Evolutionary conservation across 1,140 invertebrate genomes (phyloP).

Genomic region (Megathymus violae): DNA sequence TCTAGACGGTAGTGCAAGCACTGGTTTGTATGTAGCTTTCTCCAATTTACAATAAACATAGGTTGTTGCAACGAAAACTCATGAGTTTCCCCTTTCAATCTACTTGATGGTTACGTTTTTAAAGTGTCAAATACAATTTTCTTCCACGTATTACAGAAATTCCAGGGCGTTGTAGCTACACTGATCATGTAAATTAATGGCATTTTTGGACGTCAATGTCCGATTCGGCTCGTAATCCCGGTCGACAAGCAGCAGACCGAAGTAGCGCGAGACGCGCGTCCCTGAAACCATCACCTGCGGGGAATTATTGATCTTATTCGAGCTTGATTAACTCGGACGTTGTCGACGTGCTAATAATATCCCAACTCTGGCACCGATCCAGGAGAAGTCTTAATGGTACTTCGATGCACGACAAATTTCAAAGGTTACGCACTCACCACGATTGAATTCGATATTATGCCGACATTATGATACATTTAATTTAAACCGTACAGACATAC

Average conservation of each 20-base stretch:
- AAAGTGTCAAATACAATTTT: too few relatives aligned
- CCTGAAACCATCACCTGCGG: constrained; percentile 71
- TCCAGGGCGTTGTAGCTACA: constrained; percentile 35
- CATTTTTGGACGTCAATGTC: constrained; percentile 32
- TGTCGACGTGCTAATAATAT: constrained; percentile 80
- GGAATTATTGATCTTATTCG: constrained; percentile 83
- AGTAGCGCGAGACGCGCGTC: constrained; percentile 44
- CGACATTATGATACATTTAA: constrained; percentile 5
- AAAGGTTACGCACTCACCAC: constrained; percentile 63
- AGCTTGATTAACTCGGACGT: constrained; percentile 81
- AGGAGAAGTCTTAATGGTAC: constrained; percentile 80
- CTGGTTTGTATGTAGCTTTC: constrained; percentile 40
- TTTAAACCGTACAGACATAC: constrained; percentile 6
- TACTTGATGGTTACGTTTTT: too few relatives aligned
- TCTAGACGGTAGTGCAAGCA: constrained; percentile 38
- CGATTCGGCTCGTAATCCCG: constrained; percentile 46
- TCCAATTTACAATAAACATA: constrained; percentile 32
- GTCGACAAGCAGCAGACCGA: constrained; percentile 43
- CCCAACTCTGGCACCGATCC: constrained; percentile 72
- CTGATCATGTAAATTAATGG: constrained; percentile 39
- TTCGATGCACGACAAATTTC: constrained; percentile 76
- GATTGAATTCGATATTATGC: constrained; percentile 34
- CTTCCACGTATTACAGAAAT: constrained; percentile 41
- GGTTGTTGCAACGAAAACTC: constrained; percentile 12
- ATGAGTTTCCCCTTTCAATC: not conserved